Percentiles rank a stretch among this genome's conserved stretches.
These are phyloP conservation scores for Pipistrellus nathusii DNA, from an alignment of 2,797 vertebrate genomes.

Conservation along the genomic window DNA sequence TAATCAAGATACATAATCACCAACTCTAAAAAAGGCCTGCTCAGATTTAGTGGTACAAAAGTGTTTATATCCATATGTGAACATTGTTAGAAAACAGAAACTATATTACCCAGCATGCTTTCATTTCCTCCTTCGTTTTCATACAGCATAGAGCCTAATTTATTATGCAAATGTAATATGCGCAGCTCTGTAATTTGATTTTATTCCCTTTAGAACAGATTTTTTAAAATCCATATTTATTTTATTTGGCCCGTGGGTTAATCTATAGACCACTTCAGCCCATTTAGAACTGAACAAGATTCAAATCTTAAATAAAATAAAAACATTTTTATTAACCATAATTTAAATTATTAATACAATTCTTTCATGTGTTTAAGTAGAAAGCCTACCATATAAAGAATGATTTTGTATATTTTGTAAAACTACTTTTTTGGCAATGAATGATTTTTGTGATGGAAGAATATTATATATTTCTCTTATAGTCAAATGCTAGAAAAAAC, in stretches of 20 bases:
- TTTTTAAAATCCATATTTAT: not conserved
- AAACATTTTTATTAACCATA: not conserved
- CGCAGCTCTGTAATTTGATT: not conserved
- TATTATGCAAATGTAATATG: not conserved
- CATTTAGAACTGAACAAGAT: constrained; percentile 39
- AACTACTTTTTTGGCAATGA: not conserved
- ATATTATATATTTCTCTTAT: not conserved
- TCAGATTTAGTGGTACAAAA: not conserved
- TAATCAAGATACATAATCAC: not conserved
- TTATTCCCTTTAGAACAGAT: constrained; percentile 27
- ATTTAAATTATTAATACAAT: not conserved
- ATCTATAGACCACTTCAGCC: not conserved
- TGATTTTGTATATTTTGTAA: constrained; percentile 17
- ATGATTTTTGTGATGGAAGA: constrained; percentile 33
- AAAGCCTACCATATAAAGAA: not conserved
- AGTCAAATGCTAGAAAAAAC: constrained; percentile 12
- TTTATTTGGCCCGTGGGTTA: constrained; percentile 46
- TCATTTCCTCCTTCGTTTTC: not conserved
- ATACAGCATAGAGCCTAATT: not conserved
- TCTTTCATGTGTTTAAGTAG: not conserved
- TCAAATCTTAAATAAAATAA: constrained; percentile 46
- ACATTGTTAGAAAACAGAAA: not conserved
- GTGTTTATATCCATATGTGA: not conserved
- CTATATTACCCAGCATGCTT: not conserved
- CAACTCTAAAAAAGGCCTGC: not conserved